Conservation (phyloP, 2,113 vertebrate genomes). For the Myanophis thanlyinensis region DNA sequence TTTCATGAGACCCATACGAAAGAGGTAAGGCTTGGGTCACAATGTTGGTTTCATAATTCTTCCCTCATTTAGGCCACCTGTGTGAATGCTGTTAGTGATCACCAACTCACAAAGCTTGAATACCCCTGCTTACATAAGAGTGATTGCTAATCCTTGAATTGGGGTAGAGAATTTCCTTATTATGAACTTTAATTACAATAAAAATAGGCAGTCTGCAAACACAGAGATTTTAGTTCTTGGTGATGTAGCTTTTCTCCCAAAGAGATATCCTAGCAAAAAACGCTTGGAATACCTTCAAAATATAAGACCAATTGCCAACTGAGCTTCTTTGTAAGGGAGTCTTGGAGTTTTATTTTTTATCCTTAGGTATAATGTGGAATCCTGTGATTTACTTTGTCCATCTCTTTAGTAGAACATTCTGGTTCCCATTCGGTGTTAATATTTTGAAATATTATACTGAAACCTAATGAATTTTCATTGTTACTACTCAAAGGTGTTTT, state of each 20-base stretch:
- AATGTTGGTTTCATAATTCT: not conserved
- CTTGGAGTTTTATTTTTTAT: not conserved
- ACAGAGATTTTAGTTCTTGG: not conserved
- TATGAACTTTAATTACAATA: not conserved
- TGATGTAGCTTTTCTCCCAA: not conserved
- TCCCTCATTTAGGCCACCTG: not conserved
- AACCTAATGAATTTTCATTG: slow-evolving; percentile 23
- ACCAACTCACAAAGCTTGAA: not conserved
- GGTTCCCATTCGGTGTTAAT: not conserved
- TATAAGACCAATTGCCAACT: not conserved
- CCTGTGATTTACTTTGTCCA: not conserved
- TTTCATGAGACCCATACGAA: not conserved
- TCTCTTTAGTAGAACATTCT: not conserved
- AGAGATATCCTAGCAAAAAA: not conserved
- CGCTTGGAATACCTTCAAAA: not conserved
- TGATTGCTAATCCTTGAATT: not conserved
- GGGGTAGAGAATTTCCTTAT: not conserved
- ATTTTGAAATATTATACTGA: slow-evolving; percentile 26
- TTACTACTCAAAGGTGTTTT: not conserved
- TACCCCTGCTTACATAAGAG: not conserved
- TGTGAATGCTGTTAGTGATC: not conserved
- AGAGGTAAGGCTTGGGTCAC: not conserved
- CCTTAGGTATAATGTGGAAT: not conserved
- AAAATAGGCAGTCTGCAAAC: not conserved
- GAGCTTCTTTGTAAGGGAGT: not conserved